Evolutionary conservation across 2,888 invertebrate genomes (phyloP), one percentile per base, ranked within the genome.

Genomic region (Andrena camellia): DNA sequence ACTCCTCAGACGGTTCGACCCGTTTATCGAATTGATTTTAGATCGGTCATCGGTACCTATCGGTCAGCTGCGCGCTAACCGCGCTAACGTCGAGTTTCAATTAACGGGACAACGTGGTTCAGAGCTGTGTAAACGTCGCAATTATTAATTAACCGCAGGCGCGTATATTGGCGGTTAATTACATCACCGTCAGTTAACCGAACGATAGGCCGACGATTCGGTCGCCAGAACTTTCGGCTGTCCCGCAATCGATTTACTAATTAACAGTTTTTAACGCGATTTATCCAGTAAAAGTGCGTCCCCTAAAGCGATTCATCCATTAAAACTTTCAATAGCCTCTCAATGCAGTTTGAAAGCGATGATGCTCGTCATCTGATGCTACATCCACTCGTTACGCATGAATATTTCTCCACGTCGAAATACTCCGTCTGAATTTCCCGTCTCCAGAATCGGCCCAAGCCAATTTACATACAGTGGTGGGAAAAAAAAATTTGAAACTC

Each of bases 71-170:
- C 4, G 57, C 20, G 57, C 4, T 23, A 23, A 7, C 23, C 57
- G 2, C 23, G 54, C 52, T 33, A 52, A 31, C 54, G 54, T 33
- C 29, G 33, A 68, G 31, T 68, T 68, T 68, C 67, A 52, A 68
- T 68, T 54, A 68, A 23, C 33, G 67, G 23, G 67, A 33, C 67
- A 68, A 20, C 52, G 52, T 23, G 33, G 33, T 29, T 0, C 33
- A 20, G 17, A 33, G 33, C 31, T 68, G 67, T 54, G 67, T 54
- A 68, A 52, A 68, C 33, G 52, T 33, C 54, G 67, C 29, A 50
- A 68, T 68, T 54, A 68, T 68, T 68, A 68, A 68, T 54, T 54
- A 68, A 68, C 67, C 67, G 29, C 52, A 23, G n/a, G 8, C 54
- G 67, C 29, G 31, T 68, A 54, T 68, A 68, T 68, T 54, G 33